Conservation (phyloP, 2,113 vertebrate species). For the Corythaixoides concolor region DNA sequence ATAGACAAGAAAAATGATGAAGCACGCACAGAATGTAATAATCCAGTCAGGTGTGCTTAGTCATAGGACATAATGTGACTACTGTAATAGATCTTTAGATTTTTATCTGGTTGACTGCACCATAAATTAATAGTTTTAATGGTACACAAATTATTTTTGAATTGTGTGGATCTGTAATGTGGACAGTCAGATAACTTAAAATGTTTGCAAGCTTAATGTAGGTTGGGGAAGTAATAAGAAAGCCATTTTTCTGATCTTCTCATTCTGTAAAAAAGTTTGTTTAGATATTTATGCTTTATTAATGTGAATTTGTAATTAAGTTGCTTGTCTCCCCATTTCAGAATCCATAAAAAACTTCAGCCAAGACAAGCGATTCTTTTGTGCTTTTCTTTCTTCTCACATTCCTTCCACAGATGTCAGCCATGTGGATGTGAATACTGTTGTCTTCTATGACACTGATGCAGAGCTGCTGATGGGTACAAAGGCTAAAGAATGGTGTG, state of each 20-base stretch:
- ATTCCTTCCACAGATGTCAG: constrained; percentile 80
- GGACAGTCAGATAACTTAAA: neutral
- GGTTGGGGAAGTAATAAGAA: neutral
- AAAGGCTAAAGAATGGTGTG: constrained; percentile 85
- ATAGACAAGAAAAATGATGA: neutral
- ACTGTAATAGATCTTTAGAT: neutral
- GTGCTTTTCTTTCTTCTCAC: constrained; percentile 84
- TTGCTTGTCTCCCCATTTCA: constrained; percentile 13
- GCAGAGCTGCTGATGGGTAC: constrained; percentile 83
- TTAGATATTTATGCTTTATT: neutral
- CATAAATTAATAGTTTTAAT: neutral
- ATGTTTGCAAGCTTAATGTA: neutral
- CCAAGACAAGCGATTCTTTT: constrained; percentile 81
- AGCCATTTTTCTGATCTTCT: neutral
- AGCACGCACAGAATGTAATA: neutral
- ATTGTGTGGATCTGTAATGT: neutral
- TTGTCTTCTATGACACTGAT: constrained; percentile 85
- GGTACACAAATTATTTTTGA: neutral
- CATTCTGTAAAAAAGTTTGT: neutral
- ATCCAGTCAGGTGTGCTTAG: neutral
- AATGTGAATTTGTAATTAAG: neutral
- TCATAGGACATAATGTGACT: neutral
- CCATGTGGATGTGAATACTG: constrained; percentile 79
- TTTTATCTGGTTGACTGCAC: neutral
- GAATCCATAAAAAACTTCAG: constrained; percentile 84